phyloP scores from a whole-genome alignment of 2,113 vertebrate genomes.

The Glaucidium brasilianum region DNA sequence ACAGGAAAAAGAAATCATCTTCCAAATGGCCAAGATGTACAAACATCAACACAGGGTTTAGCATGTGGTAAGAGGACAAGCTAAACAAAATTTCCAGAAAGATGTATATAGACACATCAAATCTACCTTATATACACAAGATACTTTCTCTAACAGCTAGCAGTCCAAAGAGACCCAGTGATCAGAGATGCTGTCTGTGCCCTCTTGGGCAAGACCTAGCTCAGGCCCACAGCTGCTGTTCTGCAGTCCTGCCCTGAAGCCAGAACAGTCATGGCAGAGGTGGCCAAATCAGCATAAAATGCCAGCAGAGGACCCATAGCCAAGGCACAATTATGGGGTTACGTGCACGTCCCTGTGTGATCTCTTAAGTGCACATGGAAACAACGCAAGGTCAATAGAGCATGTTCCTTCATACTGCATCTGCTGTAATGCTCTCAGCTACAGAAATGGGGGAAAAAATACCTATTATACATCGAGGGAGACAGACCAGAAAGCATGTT shows the following conservation, averaged over 20 bases:
- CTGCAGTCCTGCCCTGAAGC: neutral
- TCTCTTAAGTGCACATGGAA: rapidly evolving
- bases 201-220: neutral
- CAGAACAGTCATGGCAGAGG: neutral
- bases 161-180: neutral
- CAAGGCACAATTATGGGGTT: rapidly evolving
- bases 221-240: rapidly evolving
- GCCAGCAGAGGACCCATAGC: neutral
- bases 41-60: neutral
- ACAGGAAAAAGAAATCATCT: neutral
- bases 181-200: neutral
- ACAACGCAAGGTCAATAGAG: rapidly evolving
- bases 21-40: neutral
- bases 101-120: neutral
- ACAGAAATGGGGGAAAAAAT: neutral
- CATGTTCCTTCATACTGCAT: rapidly evolving
- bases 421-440: neutral
- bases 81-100: neutral
- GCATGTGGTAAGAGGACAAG: neutral
- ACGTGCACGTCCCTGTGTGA: rapidly evolving
- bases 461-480: neutral
- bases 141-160: no score
- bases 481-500: neutral
- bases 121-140: no score
- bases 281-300: neutral